A percentile compares a stretch with the other conserved stretches of the same genome.
Evolutionary conservation across 2,888 invertebrate species (phyloP).

Genomic region (Temnothorax rugatulus): DNA sequence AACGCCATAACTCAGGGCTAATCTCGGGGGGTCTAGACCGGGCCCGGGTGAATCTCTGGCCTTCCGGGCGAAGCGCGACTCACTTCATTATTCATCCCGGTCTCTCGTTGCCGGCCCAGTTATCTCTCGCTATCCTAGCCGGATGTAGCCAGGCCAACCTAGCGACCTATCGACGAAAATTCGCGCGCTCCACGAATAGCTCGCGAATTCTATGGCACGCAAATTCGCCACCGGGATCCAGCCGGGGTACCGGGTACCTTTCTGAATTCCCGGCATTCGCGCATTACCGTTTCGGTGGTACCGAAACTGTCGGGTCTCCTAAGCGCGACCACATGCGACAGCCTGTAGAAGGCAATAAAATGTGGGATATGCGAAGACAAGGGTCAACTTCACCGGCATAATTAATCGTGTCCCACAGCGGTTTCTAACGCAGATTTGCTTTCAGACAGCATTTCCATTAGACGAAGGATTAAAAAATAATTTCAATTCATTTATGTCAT

Average conservation of each 20-base stretch:
- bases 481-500: background rate
- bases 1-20: conserved; percentile 85
- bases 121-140: conserved; percentile 80
- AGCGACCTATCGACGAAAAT: conserved; percentile 78
- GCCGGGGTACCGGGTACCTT: conserved; percentile 37
- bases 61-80: conserved; percentile 84
- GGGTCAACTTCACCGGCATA: conserved; percentile 53
- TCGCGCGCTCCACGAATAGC: conserved; percentile 76
- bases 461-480: background rate
- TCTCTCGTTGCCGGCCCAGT: conserved; percentile 77
- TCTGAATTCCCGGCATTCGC: conserved; percentile 54
- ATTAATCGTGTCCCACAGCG: conserved; percentile 40
- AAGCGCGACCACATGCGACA: conserved; percentile 50
- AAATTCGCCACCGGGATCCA: conserved; percentile 58
- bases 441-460: conserved; percentile 10
- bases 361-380: conserved; percentile 55
- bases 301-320: conserved; percentile 52
- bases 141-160: conserved; percentile 72
- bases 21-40: conserved; percentile 81
- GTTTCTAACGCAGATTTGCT: conserved; percentile 47
- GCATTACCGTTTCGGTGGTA: conserved; percentile 50
- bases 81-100: conserved; percentile 86
- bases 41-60: conserved; percentile 77
- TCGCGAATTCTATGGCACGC: conserved; percentile 75
- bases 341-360: conserved; percentile 54